Evolutionary conservation across 2,888 invertebrate species (phyloP), one percentile per base, ranked within the genome.

Genomic region (Drosophila fulvimacula): DNA sequence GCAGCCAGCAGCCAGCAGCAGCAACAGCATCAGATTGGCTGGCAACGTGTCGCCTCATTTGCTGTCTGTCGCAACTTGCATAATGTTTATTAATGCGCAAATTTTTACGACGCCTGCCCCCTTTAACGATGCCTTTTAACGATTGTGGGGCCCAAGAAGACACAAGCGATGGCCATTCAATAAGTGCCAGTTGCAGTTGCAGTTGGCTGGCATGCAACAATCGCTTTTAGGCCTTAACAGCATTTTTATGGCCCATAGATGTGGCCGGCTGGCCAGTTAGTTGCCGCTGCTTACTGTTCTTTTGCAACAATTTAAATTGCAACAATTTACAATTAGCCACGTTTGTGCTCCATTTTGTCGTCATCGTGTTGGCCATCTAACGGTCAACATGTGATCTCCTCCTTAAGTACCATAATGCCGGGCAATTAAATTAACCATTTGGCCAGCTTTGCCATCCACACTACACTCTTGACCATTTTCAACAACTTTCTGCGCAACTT

Each of bases 291-390:
- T 82, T 72, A 77, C 76, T 59, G 73, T 73, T 81, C 68, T 65
- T 63, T 64, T 69, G 80, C 79, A 88, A 87, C 90, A 88, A 90
- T 85, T 89, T 89, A 77, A 89, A 89, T 87, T 89, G 89, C 83
- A 82, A 82, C 86, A 86, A 87, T 90, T 90, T 90, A 79, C 87
- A 88, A 90, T 90, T 90, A 90, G 89, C 88, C 87, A 86, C 86
- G 82, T 81, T 80, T 88, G 84, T 84, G 88, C 86, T 80, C 88
- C 76, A 86, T 80, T 85, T 84, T 81, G 86, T 71, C 69, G 81
- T 75, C 68, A 64, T 67, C 58, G 52, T 49, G 49, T 42, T 56
- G 56, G 41, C n/a, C 65, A 38, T 42, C 55, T 79, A 79, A 78
- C 75, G 79, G 79, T 79, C 57, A 66, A 48, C 68, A 73, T 69